A percentile compares a stretch with the other conserved stretches of the same genome.
These are phyloP conservation scores for Drosophila pegasa DNA, from an alignment of 2,888 invertebrate species.

Conservation along the genomic window DNA sequence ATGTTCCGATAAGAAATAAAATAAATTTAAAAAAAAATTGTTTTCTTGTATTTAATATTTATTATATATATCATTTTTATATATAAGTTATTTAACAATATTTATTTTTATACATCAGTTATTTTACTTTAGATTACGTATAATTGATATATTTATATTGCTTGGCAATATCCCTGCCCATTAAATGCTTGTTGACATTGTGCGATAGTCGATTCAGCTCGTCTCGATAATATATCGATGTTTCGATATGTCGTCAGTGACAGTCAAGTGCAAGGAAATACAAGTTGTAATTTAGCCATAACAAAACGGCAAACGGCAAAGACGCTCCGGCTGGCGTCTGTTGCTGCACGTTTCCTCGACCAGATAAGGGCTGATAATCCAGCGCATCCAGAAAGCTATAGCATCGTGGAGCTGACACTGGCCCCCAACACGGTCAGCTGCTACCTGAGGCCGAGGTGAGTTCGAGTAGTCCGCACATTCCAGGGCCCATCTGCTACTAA, in stretches of 20 bases:
- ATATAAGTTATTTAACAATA: no score
- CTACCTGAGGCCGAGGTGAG: constrained; percentile 49
- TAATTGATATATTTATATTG: no score
- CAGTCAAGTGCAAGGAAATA: constrained; percentile 36
- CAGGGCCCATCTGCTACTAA: constrained; percentile 41
- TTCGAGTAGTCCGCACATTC: constrained; percentile 24
- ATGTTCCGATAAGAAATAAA: constrained; percentile 34
- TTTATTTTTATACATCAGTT: no score
- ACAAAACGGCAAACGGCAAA: constrained; percentile 42
- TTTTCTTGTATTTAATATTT: no score
- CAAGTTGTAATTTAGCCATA: constrained; percentile 49
- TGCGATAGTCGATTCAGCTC: constrained; percentile 14
- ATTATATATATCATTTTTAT: no score
- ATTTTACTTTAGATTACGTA: no score
- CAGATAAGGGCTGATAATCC: constrained; percentile 9
- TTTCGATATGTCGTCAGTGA: constrained; percentile 14
- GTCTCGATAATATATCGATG: constrained; percentile 39
- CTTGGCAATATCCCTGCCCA: accelerated
- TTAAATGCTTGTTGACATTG: background rate
- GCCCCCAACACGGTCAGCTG: constrained; percentile 49
- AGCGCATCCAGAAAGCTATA: background rate
- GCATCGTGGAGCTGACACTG: constrained; percentile 36
- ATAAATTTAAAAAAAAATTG: no score
- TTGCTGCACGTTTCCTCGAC: constrained; percentile 13
- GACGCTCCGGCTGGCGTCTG: constrained; percentile 45